phyloP scores from a whole-genome alignment of 2,113 vertebrate species.

The Hippopotamus amphibius region DNA sequence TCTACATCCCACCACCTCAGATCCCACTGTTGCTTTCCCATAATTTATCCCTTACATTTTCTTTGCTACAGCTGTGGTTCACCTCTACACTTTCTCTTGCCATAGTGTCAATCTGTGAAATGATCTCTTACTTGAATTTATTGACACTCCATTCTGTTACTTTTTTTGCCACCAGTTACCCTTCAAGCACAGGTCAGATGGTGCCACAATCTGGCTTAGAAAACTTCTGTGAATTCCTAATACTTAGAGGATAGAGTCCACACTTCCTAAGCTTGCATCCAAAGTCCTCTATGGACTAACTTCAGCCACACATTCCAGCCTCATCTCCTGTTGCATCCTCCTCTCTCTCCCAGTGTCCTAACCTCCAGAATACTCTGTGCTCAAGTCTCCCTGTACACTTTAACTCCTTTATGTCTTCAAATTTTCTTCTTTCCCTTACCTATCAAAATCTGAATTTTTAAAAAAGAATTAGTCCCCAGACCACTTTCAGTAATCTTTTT shows the following conservation, averaged over 20 bases:
- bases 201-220: not conserved
- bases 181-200: not conserved
- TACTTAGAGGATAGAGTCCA: not conserved
- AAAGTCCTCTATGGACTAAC: not conserved
- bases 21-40: not conserved
- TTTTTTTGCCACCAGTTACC: not conserved
- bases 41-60: not conserved
- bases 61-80: not conserved
- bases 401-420: not conserved
- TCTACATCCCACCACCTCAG: not conserved
- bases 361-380: not conserved
- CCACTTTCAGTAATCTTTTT: not conserved
- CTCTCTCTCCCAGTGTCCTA: rapidly evolving
- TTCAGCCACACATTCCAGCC: not conserved
- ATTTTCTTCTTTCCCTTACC: not conserved
- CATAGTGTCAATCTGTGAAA: not conserved
- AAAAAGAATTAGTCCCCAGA: not conserved
- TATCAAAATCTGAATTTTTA: not conserved
- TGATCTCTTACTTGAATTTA: not conserved
- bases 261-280: not conserved
- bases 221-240: not conserved
- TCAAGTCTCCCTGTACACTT: rapidly evolving
- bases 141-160: not conserved
- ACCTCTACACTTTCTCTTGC: not conserved
- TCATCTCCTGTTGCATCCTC: not conserved